Base-by-base conservation (phyloP, 1,140 invertebrate genomes). In the Ostrea edulis region DNA sequence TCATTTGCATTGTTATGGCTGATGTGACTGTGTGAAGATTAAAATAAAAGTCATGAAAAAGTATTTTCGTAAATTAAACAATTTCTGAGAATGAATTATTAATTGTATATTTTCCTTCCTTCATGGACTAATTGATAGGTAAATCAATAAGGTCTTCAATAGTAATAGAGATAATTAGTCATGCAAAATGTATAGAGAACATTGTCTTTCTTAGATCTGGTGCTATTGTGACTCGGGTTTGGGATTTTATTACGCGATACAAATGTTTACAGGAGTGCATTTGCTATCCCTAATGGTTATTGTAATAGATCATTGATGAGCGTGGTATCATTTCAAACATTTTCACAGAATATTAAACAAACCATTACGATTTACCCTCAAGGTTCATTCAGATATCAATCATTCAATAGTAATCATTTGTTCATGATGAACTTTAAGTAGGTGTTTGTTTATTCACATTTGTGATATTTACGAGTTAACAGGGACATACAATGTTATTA, bases 141-240 rank as follows among this genome's bases (percentile, higher is more conserved):
- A 77, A 35, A 29, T 9, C 68, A 77, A 71, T 71, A 71, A 71
- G 11, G 22, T 71, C 8, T 71, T 29, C 14, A 29, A 71, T 35
- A 25, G 12, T n/a, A 71, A 35, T 29, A 8, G 12, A 25, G 29
- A 25, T 25, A 71, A 29, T 35, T 25, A 8, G 12, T 71, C 68
- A 71, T 71, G 68, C 22, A 71, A 71, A 29, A 71, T 71, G 29
- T 25, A 71, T 71, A 12, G 29, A 77, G 25, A 77, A 35, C 68
- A 77, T 5, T 29, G 14, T 17, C 9, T 17, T 11, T 77, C 68
- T 9, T 12, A 25, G 29, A 35, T 14, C 9, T 25, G 35, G 25
- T 77, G 22, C 25, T 77, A 29, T 29, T 29, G 29, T 35, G 25
- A 29, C 2, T 8, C 9, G 14, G n/a, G 22, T 77, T 14, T 77